Evolutionary conservation across 1,140 invertebrate genomes (phyloP).

Genomic region (Atta cephalotes): DNA sequence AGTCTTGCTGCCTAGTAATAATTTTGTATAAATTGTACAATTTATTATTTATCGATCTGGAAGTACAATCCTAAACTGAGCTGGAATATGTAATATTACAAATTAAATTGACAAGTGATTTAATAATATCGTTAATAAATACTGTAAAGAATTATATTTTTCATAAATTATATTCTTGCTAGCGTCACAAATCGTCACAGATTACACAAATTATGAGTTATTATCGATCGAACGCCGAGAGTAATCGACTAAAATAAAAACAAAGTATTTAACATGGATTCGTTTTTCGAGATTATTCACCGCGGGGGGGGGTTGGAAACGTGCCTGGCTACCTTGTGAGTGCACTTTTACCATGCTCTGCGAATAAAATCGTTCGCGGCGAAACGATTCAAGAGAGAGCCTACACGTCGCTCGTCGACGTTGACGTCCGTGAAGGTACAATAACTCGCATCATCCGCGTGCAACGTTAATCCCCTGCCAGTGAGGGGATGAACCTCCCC

Average conservation of each 20-base stretch:
- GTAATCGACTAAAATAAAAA: not conserved
- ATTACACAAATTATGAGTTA: not conserved
- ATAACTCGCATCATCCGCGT: constrained; percentile 56
- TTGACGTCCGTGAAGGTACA: constrained; percentile 70
- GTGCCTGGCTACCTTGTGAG: constrained; percentile 46
- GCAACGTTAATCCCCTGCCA: constrained; percentile 59
- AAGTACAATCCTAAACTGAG: too few relatives aligned
- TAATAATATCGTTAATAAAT: too few relatives aligned
- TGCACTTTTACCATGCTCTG: not conserved
- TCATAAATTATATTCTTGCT: not conserved
- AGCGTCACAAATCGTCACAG: not conserved
- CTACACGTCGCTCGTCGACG: not conserved
- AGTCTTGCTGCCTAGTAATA: too few relatives aligned
- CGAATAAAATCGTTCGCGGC: constrained; percentile 31
- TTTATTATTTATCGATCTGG: too few relatives aligned
- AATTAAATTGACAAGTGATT: too few relatives aligned
- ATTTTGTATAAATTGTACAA: too few relatives aligned
- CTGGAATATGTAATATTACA: too few relatives aligned
- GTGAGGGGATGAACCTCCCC: not conserved
- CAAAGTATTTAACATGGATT: not conserved
- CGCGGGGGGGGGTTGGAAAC: not conserved
- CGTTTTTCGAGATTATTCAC: constrained; percentile 20
- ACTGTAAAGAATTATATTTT: not conserved
- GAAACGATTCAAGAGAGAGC: constrained; percentile 13
- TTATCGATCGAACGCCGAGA: not conserved